Evolutionary conservation across 1,140 invertebrate species (phyloP), one percentile per base, ranked within the genome.

Genomic region (Trachymyrmex septentrionalis): DNA sequence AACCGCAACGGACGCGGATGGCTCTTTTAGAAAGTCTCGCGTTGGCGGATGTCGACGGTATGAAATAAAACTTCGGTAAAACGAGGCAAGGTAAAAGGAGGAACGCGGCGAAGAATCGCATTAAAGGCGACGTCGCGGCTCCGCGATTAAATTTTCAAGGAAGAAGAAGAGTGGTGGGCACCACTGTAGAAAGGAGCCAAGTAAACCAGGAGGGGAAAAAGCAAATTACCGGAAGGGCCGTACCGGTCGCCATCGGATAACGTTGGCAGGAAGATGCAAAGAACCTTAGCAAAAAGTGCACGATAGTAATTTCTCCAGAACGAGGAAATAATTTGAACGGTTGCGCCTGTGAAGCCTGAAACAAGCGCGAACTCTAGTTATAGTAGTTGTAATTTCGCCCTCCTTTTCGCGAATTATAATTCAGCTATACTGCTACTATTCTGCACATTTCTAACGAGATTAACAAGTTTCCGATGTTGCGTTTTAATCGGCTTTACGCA

Each of bases 111-210:
- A 85, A 85, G 82, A 92, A 92, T 92, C 90, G 90, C 89, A 92
- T 93, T 93, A 92, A 91, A 90, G 87, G 89, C 92, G 91, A 93
- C 90, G 90, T 90, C 87, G 91, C 88, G 90, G 87, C 92, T 92
- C 91, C 90, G 90, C 90, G 91, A 93, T 93, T 92, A 93, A 93
- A 92, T 93, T 93, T 90, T 86, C 76, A 69, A 87, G 86, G 67
- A 89, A 89, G 85, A 85, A 85, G 86, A 80, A 87, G 81, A 86
- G 69, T 64, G 71, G 55, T 69, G 57, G 63, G 69, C 82, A 64
- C 55, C 44, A 64, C 66, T 67, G 55, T 7, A 69, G 77, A 82
- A 84, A 84, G 55, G 78, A 84, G 80, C 69, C 69, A 73, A 86
- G 78, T 64, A 72, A 86, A 63, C 66, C 30, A n/a, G 77, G 44